These are phyloP conservation scores for Leptinotarsa defecta DNA, from an alignment of 1,140 invertebrate species.

Conservation along the genomic window DNA sequence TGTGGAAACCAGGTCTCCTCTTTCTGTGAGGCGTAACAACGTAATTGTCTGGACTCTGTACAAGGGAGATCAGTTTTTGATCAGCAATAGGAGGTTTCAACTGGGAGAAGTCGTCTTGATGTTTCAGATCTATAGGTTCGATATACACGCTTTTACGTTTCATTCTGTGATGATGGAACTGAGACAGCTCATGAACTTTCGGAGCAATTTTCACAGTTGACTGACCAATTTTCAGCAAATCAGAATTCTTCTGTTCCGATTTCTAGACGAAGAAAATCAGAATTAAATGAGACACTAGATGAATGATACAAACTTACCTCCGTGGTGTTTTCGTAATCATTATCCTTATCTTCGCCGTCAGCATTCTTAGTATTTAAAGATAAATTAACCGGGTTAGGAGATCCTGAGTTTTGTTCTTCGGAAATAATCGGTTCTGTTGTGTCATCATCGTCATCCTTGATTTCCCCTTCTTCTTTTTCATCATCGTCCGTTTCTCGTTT, in stretches of 20 bases:
- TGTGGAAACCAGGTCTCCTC: constrained; percentile 80
- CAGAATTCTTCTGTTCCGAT: constrained; percentile 45
- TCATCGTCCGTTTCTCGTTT: constrained; percentile 62
- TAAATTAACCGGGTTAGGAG: constrained; percentile 77
- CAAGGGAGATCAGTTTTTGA: constrained; percentile 65
- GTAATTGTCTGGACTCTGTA: constrained; percentile 73
- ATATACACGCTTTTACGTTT: constrained; percentile 69
- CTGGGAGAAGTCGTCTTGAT: constrained; percentile 63
- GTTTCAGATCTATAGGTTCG: constrained; percentile 66
- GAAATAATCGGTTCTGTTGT: constrained; percentile 38
- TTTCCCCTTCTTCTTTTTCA: constrained; percentile 55
- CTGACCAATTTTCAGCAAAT: constrained; percentile 53
- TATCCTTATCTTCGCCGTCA: constrained; percentile 49
- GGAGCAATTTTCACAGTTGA: constrained; percentile 61
- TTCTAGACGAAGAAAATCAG: constrained; percentile 42
- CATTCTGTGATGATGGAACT: constrained; percentile 58
- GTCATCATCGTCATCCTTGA: constrained; percentile 52
- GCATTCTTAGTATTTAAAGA: constrained; percentile 61
- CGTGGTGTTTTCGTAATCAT: constrained; percentile 45
- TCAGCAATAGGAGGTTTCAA: constrained; percentile 63
- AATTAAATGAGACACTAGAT: background rate
- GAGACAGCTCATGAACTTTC: constrained; percentile 58
- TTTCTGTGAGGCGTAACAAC: constrained; percentile 84
- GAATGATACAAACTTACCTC: constrained; percentile 41
- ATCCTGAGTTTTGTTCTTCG: constrained; percentile 49